Conservation (phyloP, 2,888 invertebrate genomes). For the Hemithea aestivaria region DNA sequence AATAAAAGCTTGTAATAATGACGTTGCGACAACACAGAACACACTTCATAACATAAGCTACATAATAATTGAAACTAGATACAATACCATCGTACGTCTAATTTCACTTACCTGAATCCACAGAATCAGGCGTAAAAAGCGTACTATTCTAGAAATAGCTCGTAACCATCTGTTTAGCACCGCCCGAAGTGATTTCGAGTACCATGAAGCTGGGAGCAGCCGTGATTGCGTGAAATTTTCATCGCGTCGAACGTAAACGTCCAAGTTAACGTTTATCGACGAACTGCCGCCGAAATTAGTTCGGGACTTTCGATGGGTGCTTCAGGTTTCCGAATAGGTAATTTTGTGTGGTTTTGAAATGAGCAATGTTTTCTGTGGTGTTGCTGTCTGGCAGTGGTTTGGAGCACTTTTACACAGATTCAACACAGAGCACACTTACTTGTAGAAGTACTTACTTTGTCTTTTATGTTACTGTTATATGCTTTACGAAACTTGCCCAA, state of each 20-base stretch:
- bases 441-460: no score
- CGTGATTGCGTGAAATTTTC: constrained; percentile 43
- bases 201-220: constrained; percentile 36
- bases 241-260: constrained; percentile 36
- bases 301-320: constrained; percentile 33
- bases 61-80: no score
- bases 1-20: no score
- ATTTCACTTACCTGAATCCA: constrained; percentile 20
- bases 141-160: constrained; percentile 31
- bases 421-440: no score
- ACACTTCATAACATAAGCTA: no score
- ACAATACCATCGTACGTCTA: no score
- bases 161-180: constrained; percentile 44
- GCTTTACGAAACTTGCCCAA: no score
- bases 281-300: constrained; percentile 42
- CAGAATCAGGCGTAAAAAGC: constrained; percentile 25
- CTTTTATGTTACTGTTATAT: no score
- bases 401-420: no score
- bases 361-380: constrained; percentile 11
- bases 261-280: constrained; percentile 46
- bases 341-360: constrained; percentile 22
- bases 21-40: no score
- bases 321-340: constrained; percentile 25
- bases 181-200: constrained; percentile 38
- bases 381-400: no score